Percentiles rank a stretch among this genome's conserved stretches.
These are phyloP conservation scores for Candoia aspera DNA, from an alignment of 2,113 vertebrate species.

Conservation along the genomic window DNA sequence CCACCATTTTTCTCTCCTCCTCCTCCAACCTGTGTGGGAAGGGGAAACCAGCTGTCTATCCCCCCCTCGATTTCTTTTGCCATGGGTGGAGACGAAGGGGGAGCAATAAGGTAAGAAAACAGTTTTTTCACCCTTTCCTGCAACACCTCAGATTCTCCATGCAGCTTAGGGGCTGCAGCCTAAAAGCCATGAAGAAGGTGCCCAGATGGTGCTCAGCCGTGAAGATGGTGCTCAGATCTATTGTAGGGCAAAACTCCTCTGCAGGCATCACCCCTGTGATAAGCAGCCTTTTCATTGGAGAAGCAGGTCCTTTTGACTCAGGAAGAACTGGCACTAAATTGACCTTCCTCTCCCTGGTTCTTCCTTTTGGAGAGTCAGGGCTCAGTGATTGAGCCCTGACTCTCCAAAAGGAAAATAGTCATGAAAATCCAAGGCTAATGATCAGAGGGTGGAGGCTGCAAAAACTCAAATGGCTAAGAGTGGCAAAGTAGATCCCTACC, in stretches of 20 bases:
- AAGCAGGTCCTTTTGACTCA: too few species aligned
- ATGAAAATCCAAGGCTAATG: not conserved
- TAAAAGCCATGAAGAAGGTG: not conserved
- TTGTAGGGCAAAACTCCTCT: not conserved
- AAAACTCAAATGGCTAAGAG: not conserved
- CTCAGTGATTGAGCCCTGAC: not conserved
- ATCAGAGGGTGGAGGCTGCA: not conserved
- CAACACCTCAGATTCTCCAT: not conserved
- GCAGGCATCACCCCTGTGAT: not conserved
- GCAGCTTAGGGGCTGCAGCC: not conserved
- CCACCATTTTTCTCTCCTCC: not conserved
- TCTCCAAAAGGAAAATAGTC: not conserved
- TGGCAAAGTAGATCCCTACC: not conserved
- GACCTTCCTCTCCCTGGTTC: too few species aligned
- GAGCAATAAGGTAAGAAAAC: not conserved
- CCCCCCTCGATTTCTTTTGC: not conserved
- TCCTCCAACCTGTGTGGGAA: not conserved
- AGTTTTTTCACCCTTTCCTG: not conserved
- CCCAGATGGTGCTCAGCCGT: too few species aligned
- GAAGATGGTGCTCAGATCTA: not conserved
- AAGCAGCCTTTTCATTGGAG: too few species aligned
- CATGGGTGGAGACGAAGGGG: not conserved
- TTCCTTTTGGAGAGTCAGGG: too few species aligned
- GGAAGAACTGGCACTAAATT: too few species aligned
- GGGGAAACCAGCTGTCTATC: not conserved